Conservation (phyloP, 2,113 vertebrate species). For the Rallus limicola region DNA sequence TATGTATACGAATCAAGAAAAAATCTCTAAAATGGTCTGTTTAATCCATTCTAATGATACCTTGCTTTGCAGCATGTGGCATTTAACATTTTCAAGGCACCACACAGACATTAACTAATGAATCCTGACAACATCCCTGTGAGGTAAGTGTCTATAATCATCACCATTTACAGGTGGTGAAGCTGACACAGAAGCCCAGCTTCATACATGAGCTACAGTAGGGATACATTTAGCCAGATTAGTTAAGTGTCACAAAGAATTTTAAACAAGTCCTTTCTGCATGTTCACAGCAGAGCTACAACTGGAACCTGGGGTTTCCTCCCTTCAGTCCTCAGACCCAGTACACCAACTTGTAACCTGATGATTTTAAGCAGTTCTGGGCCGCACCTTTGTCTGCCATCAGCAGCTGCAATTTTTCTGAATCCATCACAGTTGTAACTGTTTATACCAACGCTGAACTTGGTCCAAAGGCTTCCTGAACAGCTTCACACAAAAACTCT, state of each 20-base stretch:
- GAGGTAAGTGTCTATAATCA: constrained; percentile 9
- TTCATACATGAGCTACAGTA: not conserved
- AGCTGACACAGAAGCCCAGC: not conserved
- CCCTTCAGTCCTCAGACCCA: not conserved
- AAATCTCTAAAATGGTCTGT: not conserved
- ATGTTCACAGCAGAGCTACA: not conserved
- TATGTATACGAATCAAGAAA: not conserved
- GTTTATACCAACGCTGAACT: not conserved
- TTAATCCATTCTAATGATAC: not conserved
- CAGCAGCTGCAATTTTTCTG: not conserved
- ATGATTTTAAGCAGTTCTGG: not conserved
- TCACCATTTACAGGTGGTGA: constrained; percentile 5
- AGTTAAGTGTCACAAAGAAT: constrained; percentile 20
- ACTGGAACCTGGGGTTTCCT: not conserved
- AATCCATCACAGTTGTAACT: not conserved
- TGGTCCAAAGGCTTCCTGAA: not conserved
- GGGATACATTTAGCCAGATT: not conserved
- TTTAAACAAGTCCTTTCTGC: not conserved
- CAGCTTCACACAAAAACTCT: not conserved
- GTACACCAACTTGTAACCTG: not conserved
- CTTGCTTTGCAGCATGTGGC: not conserved
- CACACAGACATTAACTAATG: not conserved
- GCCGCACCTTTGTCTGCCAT: not conserved
- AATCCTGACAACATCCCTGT: constrained; percentile 15
- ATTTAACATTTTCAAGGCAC: not conserved